Evolutionary conservation across 1,140 invertebrate species (phyloP).

Genomic region (Doryteuthis pealeii): DNA sequence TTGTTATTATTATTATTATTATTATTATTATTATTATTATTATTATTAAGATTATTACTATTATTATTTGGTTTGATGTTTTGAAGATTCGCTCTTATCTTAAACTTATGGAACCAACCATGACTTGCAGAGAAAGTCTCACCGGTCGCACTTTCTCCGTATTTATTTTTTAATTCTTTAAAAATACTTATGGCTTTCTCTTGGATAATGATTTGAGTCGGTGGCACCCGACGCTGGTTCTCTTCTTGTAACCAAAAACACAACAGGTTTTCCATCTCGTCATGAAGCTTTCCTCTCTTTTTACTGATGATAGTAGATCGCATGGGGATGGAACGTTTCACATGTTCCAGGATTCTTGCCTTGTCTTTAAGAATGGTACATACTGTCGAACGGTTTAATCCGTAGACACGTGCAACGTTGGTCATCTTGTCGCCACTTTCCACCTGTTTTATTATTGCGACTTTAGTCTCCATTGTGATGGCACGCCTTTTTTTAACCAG

Average conservation of each 20-base stretch:
- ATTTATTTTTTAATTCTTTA: background rate
- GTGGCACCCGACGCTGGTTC: background rate
- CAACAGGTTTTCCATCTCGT: background rate
- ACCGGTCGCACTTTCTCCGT: background rate
- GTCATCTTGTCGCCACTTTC: background rate
- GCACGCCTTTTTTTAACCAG: no score
- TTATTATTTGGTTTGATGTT: background rate
- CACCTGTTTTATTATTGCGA: no score
- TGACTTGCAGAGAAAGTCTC: background rate
- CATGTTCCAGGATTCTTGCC: background rate
- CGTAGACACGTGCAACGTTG: background rate
- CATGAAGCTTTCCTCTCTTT: background rate
- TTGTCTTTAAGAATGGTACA: background rate
- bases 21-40: no score
- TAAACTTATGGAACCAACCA: background rate
- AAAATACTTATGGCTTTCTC: background rate
- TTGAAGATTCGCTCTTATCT: background rate
- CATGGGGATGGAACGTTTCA: background rate
- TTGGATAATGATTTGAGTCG: background rate
- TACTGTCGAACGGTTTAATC: background rate
- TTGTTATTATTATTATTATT: no score
- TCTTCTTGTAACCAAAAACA: background rate
- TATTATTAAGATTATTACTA: no score
- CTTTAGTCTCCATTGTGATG: no score
- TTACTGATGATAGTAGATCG: background rate